Percentiles rank a stretch among this genome's conserved stretches.
phyloP scores from a whole-genome alignment of 2,888 invertebrate genomes.

The Melanostoma scalare region DNA sequence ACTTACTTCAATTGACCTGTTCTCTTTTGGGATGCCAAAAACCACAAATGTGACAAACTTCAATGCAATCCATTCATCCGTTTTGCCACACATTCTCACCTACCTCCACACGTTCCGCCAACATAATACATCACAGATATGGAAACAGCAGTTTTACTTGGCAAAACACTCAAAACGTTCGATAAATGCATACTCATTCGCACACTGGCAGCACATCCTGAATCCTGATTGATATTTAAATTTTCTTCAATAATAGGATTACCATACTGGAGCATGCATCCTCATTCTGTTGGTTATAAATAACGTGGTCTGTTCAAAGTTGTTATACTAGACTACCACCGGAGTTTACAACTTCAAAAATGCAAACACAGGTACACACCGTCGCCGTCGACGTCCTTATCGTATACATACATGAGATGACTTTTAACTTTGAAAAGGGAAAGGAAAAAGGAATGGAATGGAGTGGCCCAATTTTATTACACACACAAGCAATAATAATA shows the following conservation, averaged over 20 bases:
- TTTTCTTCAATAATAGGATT: slow-evolving; percentile 60
- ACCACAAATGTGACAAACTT: slow-evolving; percentile 45
- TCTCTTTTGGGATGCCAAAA: slow-evolving; percentile 49
- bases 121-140: neutral
- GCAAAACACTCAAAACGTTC: neutral
- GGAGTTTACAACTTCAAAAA: slow-evolving; percentile 4
- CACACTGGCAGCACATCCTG: slow-evolving; percentile 17
- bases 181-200: slow-evolving; percentile 36
- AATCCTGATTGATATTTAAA: slow-evolving; percentile 63
- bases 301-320: slow-evolving; percentile 37
- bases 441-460: too few relatives aligned
- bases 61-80: slow-evolving; percentile 30
- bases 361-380: neutral
- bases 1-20: slow-evolving; percentile 28
- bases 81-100: neutral
- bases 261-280: slow-evolving; percentile 27
- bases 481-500: neutral
- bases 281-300: slow-evolving; percentile 33
- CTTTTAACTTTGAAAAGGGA: slow-evolving; percentile 12
- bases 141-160: neutral
- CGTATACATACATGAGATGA: neutral
- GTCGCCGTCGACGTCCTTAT: neutral
- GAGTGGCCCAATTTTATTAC: neutral
- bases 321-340: neutral
- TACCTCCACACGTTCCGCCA: neutral